Percentiles rank a stretch among this genome's conserved stretches.
phyloP scores from a whole-genome alignment of 53 echinoderm and acorn worm genomes.

The Actinopyga echinites region DNA sequence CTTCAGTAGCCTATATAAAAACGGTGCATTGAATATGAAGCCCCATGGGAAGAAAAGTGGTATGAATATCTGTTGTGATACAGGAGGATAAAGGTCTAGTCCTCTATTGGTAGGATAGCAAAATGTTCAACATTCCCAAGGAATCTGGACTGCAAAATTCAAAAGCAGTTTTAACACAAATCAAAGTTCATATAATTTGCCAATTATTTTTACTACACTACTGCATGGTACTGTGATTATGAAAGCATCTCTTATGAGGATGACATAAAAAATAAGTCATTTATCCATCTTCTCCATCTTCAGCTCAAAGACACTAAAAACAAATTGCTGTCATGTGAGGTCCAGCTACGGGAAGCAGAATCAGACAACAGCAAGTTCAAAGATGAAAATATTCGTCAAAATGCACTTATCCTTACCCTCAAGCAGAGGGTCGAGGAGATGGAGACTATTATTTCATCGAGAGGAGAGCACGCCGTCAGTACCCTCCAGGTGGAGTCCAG shows the following conservation, averaged over 20 bases:
- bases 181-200: no score
- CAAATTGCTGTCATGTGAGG: slow-evolving; percentile 74
- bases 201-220: no score
- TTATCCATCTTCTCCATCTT: slow-evolving; percentile 4
- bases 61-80: no score
- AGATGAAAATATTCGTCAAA: slow-evolving; percentile 56
- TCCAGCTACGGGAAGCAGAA: slow-evolving; percentile 76
- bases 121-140: no score
- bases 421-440: slow-evolving; percentile 71
- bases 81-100: no score
- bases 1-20: no score
- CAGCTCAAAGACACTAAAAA: slow-evolving; percentile 74
- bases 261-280: neutral
- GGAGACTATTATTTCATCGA: slow-evolving; percentile 46
- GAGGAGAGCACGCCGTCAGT: slow-evolving; percentile 83
- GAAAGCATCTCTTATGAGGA: neutral
- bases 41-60: no score
- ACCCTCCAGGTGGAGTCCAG: slow-evolving; percentile 81
- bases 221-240: neutral
- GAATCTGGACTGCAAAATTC: no score
- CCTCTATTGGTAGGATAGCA: no score
- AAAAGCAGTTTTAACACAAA: no score
- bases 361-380: slow-evolving; percentile 27
- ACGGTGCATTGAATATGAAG: no score
- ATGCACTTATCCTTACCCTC: slow-evolving; percentile 71